phyloP scores from a whole-genome alignment of 2,113 vertebrate species.

The Mystacornis crossleyi region DNA sequence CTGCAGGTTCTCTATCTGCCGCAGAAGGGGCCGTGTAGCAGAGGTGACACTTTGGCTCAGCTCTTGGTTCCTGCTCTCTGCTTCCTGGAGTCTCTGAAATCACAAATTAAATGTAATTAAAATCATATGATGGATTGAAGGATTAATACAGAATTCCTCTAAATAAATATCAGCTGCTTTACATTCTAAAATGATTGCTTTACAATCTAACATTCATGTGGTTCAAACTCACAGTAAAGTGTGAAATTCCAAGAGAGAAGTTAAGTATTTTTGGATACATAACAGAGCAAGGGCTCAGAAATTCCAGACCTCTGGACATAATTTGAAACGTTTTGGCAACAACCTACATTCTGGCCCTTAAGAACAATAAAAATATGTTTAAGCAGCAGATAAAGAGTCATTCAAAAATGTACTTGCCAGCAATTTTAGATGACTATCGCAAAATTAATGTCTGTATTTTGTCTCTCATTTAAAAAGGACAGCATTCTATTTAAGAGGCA shows the following conservation, averaged over 20 bases:
- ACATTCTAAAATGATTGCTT: not conserved
- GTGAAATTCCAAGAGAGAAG: not conserved
- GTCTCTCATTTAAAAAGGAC: not conserved
- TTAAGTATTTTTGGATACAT: not conserved
- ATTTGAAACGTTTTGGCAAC: not conserved
- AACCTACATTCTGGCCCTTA: not conserved
- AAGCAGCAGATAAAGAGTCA: not conserved
- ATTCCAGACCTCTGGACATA: not conserved
- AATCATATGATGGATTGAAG: not conserved
- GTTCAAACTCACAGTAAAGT: not conserved
- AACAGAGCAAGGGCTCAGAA: not conserved
- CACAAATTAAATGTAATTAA: not conserved
- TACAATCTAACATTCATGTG: not conserved
- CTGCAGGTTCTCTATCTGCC: conserved; percentile 97
- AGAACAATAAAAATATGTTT: not conserved
- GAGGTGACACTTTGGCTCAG: conserved; percentile 94
- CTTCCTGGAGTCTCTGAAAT: conserved; percentile 91
- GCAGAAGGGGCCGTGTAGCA: conserved; percentile 90
- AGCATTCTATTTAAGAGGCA: not conserved
- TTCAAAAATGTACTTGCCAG: not conserved
- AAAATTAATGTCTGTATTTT: not conserved
- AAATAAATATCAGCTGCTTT: not conserved
- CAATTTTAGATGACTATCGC: not conserved
- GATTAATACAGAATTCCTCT: not conserved
- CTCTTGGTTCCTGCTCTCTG: conserved; percentile 93